phyloP scores from a whole-genome alignment of 2,797 vertebrate genomes.

The Pogoniulus pusillus region DNA sequence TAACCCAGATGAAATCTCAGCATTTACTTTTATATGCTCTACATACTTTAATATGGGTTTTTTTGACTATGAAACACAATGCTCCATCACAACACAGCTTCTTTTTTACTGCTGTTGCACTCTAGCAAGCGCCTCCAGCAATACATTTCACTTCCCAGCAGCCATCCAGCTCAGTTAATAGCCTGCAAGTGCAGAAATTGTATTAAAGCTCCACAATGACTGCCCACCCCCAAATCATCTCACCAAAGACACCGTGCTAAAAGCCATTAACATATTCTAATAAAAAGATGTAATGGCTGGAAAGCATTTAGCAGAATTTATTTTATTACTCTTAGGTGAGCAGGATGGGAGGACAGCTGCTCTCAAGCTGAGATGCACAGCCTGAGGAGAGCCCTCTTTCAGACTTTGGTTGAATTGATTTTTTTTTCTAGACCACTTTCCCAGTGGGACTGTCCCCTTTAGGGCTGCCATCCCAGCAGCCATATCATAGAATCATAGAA shows the following conservation, averaged over 20 bases:
- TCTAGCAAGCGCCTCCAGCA: constrained; percentile 22
- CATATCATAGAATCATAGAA: too few relatives aligned
- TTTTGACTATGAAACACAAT: constrained; percentile 44
- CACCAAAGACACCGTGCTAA: not conserved
- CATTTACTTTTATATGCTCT: constrained; percentile 35
- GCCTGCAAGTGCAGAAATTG: not conserved
- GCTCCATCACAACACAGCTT: constrained; percentile 40
- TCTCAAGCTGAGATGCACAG: not conserved
- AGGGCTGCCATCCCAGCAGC: too few relatives aligned
- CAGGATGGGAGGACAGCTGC: not conserved
- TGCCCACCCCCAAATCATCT: constrained; percentile 11
- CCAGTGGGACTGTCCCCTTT: too few relatives aligned
- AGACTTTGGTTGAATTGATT: too few relatives aligned
- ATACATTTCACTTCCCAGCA: constrained; percentile 55
- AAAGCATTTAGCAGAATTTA: not conserved
- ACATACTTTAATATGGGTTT: constrained; percentile 8
- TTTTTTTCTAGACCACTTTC: too few relatives aligned
- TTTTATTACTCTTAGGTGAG: not conserved
- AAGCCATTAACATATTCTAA: not conserved
- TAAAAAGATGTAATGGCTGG: not conserved
- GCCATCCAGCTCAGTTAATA: constrained; percentile 49
- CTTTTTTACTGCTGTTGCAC: constrained; percentile 46
- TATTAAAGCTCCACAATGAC: constrained; percentile 19
- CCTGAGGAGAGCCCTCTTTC: too few relatives aligned
- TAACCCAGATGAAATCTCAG: constrained; percentile 29